These are phyloP conservation scores for Monochamus saltuarius DNA, from an alignment of 1,140 invertebrate genomes.

Conservation along the genomic window DNA sequence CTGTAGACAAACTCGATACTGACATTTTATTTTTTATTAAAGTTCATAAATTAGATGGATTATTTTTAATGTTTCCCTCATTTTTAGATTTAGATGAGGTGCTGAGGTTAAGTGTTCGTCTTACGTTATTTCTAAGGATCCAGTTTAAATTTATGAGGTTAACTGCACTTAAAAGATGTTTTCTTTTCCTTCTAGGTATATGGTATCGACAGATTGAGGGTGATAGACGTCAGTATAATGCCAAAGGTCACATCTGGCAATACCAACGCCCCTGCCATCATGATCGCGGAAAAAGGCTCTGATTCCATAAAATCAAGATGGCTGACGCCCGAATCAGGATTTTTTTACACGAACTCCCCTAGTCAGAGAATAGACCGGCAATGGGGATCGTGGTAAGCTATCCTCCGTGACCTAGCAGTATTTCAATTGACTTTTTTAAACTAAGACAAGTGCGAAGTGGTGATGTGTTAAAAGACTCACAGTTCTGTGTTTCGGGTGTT, in stretches of 20 bases:
- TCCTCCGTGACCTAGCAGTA: not conserved
- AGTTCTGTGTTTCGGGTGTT: too few relatives aligned
- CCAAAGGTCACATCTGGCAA: slow-evolving; percentile 75
- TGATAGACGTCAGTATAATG: slow-evolving; percentile 80
- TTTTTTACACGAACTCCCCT: slow-evolving; percentile 39
- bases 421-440: not conserved
- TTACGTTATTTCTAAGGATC: not conserved
- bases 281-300: slow-evolving; percentile 81
- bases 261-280: slow-evolving; percentile 79
- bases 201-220: slow-evolving; percentile 69
- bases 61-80: too few relatives aligned
- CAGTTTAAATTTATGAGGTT: too few relatives aligned
- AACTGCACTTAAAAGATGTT: too few relatives aligned
- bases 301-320: slow-evolving; percentile 76
- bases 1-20: too few relatives aligned
- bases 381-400: slow-evolving; percentile 39
- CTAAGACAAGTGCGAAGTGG: slow-evolving; percentile 1
- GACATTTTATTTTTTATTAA: too few relatives aligned
- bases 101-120: too few relatives aligned
- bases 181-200: slow-evolving; percentile 61
- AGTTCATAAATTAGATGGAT: too few relatives aligned
- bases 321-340: slow-evolving; percentile 50
- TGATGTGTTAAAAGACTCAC: slow-evolving; percentile 8
- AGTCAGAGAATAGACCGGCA: slow-evolving; percentile 46
- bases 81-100: too few relatives aligned